These are phyloP conservation scores for Lepidochrysops patricia DNA, from an alignment of 2,888 invertebrate species.

Conservation along the genomic window DNA sequence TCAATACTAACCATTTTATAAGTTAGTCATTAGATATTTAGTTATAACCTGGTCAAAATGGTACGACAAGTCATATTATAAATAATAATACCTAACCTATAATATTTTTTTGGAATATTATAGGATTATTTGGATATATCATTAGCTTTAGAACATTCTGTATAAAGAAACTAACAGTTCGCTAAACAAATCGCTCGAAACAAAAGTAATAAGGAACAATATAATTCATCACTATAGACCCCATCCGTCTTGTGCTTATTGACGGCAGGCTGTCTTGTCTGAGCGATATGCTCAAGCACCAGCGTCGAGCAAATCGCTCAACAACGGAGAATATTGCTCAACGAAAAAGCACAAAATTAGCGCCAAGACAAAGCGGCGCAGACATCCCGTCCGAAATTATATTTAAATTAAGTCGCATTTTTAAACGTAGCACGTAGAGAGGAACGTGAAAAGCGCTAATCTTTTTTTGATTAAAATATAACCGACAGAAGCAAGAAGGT, in stretches of 20 bases:
- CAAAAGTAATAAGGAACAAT: background rate
- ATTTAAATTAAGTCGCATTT: constrained; percentile 1
- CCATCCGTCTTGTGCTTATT: background rate
- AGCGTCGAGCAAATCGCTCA: background rate
- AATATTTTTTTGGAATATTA: no score
- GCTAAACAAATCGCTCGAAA: background rate
- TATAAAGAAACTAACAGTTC: background rate
- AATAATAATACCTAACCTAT: no score
- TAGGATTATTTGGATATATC: no score
- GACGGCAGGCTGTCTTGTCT: background rate
- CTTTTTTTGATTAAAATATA: background rate
- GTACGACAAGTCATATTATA: no score
- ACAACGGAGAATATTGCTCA: background rate
- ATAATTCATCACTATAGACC: background rate
- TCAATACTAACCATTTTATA: no score
- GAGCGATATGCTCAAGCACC: background rate
- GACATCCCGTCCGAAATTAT: background rate
- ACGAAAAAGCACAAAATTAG: background rate
- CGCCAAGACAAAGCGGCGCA: background rate
- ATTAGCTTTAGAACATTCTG: background rate
- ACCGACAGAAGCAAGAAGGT: background rate
- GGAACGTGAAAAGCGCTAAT: background rate
- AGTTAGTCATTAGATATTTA: no score
- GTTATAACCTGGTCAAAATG: no score
- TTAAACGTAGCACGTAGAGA: background rate